Conservation (phyloP, 1,140 invertebrate species). For the Scaptomyza hsui region DNA sequence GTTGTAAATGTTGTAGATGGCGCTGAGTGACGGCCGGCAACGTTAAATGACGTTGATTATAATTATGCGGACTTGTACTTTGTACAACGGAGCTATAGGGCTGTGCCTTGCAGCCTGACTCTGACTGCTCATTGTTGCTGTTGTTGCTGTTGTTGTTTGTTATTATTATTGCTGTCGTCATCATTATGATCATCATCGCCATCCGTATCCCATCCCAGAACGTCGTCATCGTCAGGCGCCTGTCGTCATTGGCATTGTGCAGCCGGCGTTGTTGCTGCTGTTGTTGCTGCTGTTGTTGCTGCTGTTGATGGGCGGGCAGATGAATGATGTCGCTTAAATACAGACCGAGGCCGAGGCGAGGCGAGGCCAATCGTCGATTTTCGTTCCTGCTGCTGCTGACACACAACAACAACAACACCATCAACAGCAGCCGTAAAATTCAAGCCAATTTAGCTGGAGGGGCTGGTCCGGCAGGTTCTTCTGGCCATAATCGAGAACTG, state of each 20-base stretch:
- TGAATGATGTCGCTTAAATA: slow-evolving; percentile 82
- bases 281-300: slow-evolving; percentile 52
- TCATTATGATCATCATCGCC: slow-evolving; percentile 53
- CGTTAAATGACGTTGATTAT: slow-evolving; percentile 82
- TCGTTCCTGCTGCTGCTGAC: slow-evolving; percentile 32
- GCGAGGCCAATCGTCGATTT: slow-evolving; percentile 71
- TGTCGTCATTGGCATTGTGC: slow-evolving; percentile 51
- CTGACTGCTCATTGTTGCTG: slow-evolving; percentile 37
- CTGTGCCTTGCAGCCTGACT: slow-evolving; percentile 48
- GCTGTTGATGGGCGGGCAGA: slow-evolving; percentile 77
- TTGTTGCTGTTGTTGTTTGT: slow-evolving; percentile 62
- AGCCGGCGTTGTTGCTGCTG: slow-evolving; percentile 40
- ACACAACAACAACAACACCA: slow-evolving; percentile 20
- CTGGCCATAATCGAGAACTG: slow-evolving; percentile 31
- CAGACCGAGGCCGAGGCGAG: slow-evolving; percentile 59
- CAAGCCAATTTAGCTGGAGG: slow-evolving; percentile 74
- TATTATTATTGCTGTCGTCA: slow-evolving; percentile 73
- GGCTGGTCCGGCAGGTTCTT: slow-evolving; percentile 68
- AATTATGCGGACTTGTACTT: slow-evolving; percentile 82
- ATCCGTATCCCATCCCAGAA: slow-evolving; percentile 42
- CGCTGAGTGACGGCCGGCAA: slow-evolving; percentile 80
- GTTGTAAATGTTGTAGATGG: slow-evolving; percentile 62
- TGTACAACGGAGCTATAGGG: slow-evolving; percentile 60
- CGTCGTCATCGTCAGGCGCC: slow-evolving; percentile 52
- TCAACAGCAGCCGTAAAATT: slow-evolving; percentile 69